These are phyloP conservation scores for Microcebus murinus DNA, from an alignment of 2,113 vertebrate species.

Conservation along the genomic window DNA sequence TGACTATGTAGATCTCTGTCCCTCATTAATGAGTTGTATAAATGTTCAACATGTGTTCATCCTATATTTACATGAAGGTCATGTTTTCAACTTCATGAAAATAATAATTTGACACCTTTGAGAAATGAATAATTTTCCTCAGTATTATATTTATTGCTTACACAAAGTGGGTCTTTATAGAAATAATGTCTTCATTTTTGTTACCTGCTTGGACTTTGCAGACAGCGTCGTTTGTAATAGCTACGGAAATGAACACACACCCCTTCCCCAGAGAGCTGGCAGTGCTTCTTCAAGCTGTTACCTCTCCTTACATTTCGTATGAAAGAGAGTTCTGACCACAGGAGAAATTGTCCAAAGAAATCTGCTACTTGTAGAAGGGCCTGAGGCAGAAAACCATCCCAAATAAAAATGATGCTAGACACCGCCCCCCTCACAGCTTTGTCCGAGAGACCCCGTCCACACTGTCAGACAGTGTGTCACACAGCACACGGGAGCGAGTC, in stretches of 20 bases:
- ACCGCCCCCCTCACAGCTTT: neutral
- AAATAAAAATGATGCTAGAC: neutral
- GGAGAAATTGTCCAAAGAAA: neutral
- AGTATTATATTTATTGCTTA: neutral
- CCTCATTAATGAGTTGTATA: neutral
- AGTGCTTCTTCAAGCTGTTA: neutral
- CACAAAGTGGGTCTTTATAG: neutral
- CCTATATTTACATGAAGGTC: neutral
- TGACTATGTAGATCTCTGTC: neutral
- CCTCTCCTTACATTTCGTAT: neutral
- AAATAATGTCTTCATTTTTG: neutral
- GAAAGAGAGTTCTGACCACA: neutral
- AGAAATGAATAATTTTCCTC: neutral
- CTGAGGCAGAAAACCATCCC: neutral
- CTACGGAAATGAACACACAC: neutral
- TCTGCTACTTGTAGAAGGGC: neutral
- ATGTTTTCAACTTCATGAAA: slow-evolving; percentile 14
- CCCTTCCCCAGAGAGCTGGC: neutral
- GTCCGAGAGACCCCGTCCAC: neutral
- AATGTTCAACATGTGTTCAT: neutral
- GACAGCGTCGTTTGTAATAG: neutral
- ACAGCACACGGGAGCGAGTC: rapidly evolving
- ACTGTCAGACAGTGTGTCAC: too few species aligned
- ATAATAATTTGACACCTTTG: neutral
- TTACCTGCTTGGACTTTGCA: neutral